These are phyloP conservation scores for Ceratotherium simum DNA, from an alignment of 2,113 vertebrate species.

Conservation along the genomic window DNA sequence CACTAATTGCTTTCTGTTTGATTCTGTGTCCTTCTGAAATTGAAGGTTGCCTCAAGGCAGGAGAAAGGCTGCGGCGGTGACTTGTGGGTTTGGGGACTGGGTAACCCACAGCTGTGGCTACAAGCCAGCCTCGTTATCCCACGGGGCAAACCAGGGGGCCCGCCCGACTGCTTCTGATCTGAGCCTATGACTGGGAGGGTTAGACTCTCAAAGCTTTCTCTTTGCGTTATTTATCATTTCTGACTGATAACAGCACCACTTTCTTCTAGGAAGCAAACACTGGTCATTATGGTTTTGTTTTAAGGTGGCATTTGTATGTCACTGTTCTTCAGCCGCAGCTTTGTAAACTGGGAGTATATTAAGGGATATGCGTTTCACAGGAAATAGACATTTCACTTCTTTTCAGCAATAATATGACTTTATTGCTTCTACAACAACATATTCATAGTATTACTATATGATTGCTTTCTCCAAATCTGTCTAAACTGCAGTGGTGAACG, in stretches of 20 bases:
- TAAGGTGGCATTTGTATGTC: constrained; percentile 66
- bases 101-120: constrained; percentile 44
- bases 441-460: not conserved
- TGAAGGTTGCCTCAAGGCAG: constrained; percentile 71
- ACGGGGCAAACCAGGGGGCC: not conserved
- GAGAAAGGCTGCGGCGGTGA: constrained; percentile 49
- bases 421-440: not conserved
- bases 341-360: constrained; percentile 55
- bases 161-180: constrained; percentile 46
- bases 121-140: constrained; percentile 72
- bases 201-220: constrained; percentile 47
- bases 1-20: constrained; percentile 82
- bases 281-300: constrained; percentile 74
- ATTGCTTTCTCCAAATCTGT: not conserved
- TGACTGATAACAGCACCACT: constrained; percentile 75
- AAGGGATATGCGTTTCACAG: constrained; percentile 8
- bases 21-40: constrained; percentile 79
- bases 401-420: not conserved
- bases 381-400: constrained; percentile 50
- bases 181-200: not conserved
- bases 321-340: constrained; percentile 65
- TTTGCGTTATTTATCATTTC: constrained; percentile 66
- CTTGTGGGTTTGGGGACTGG: constrained; percentile 66
- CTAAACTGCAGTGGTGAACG: not conserved
- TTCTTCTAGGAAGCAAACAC: constrained; percentile 63